Evolutionary conservation across 2,113 vertebrate genomes (phyloP), one percentile per base, ranked within the genome.

Genomic region (Lichenostomus cassidix): DNA sequence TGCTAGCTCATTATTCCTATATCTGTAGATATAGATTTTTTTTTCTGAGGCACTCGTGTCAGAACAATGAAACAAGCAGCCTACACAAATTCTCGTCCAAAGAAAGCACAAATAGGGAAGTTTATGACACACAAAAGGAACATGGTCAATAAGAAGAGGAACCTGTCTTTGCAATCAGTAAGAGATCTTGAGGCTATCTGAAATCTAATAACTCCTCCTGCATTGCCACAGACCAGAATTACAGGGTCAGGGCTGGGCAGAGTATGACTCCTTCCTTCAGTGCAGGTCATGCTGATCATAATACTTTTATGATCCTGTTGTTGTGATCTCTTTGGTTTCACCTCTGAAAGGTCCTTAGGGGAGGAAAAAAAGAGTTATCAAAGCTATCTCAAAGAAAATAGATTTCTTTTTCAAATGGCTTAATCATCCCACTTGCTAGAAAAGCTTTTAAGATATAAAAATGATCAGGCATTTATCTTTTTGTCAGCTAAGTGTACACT

Each of bases 221-320:
- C 98, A 37, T 99, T 97, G 97, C 99, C 99, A 83, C 98, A 99
- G 64, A 98, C 98, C 92, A 99, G 83, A 97, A 99, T 99, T 91
- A 98, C 97, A 12, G 98, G 98, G 96, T 99, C 98, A 7, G 98
- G 98, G 80, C 98, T 98, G 87, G 98, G 98, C 75, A 99, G 96
- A 95, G 98, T 98, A 49, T 98, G 98, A 90, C 98, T 99, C 90
- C 98, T 99, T 62, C 98, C 98, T 65, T 98, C 98, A 1, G 98
- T 98, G 76, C 87, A 69, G 77, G 98, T 98, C 86, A 99, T 87
- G 16, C 97, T 97, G 79, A 99, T 97, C 78, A 97, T 87, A 86
- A 99, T 97, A 79, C 85, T 98, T 96, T 99, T 99, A 68, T 98
- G 98, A 95, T 98, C 98, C 89, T 99, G 98, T 33, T 99, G 98